phyloP scores from a whole-genome alignment of 2,113 vertebrate species.

The Rhynchopsitta pachyrhyncha region DNA sequence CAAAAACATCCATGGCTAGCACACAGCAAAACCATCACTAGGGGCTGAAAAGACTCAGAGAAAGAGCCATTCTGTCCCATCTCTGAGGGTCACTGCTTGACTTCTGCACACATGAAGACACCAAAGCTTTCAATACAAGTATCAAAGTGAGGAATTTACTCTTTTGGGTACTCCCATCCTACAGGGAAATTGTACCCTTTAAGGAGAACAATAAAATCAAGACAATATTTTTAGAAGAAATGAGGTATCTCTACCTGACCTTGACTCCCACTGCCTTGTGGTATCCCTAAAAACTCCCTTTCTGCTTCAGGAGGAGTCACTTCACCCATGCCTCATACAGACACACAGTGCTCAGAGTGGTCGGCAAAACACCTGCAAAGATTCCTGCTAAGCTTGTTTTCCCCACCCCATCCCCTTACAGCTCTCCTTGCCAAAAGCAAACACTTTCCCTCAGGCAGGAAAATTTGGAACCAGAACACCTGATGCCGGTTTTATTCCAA shows the following conservation, averaged over 20 bases:
- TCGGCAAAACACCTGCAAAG: neutral
- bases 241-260: neutral
- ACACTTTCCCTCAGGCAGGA: neutral
- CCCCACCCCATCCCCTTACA: neutral
- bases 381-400: neutral
- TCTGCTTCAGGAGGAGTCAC: neutral
- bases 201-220: neutral
- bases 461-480: conserved; percentile 22
- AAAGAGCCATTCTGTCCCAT: neutral
- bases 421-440: conserved; percentile 4
- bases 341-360: neutral
- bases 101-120: accelerated
- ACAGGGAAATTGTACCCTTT: neutral
- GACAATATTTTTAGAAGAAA: neutral
- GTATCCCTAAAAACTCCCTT: neutral
- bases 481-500: conserved; percentile 29
- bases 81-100: accelerated
- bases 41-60: neutral
- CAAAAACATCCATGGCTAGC: neutral
- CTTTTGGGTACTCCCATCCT: neutral
- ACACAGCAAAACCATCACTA: neutral
- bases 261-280: neutral
- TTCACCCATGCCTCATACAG: neutral
- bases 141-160: neutral
- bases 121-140: neutral